Evolutionary conservation across 2,888 invertebrate genomes (phyloP).

Genomic region (Drosophila basisetae): DNA sequence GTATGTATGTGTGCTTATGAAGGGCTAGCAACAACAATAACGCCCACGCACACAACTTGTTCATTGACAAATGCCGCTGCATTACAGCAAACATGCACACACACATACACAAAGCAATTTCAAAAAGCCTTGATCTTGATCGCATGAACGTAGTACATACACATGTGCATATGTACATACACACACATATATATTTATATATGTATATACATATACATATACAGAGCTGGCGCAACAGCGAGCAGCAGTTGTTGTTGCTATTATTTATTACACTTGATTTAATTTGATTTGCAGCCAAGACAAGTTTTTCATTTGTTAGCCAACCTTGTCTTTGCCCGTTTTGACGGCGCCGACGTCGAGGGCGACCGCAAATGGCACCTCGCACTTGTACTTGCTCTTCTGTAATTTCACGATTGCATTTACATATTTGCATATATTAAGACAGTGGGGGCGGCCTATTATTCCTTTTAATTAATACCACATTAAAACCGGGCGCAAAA

Average conservation of each 20-base stretch:
- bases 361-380: slow-evolving; percentile 35
- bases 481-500: not conserved
- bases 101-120: slow-evolving; percentile 30
- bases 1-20: slow-evolving; percentile 31
- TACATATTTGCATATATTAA: slow-evolving; percentile 9
- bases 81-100: slow-evolving; percentile 23
- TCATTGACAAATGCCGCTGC: slow-evolving; percentile 57
- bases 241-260: slow-evolving; percentile 45
- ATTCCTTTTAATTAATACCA: not conserved
- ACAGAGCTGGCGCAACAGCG: slow-evolving; percentile 32
- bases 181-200: not conserved
- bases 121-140: slow-evolving; percentile 83
- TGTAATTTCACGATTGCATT: slow-evolving; percentile 36
- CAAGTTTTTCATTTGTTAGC: slow-evolving; percentile 53
- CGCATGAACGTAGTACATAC: slow-evolving; percentile 59
- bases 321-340: slow-evolving; percentile 78
- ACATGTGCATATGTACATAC: slow-evolving; percentile 16
- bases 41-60: slow-evolving; percentile 55
- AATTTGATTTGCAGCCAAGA: slow-evolving; percentile 78
- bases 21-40: slow-evolving; percentile 54
- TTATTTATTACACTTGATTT: slow-evolving; percentile 74
- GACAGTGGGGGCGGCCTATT: slow-evolving; percentile 1
- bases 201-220: too few relatives aligned
- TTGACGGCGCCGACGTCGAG: slow-evolving; percentile 40
- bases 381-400: slow-evolving; percentile 69